Conservation (phyloP, 35 echinoderm and acorn worm genomes). For the Eucidaris tribuloides region DNA sequence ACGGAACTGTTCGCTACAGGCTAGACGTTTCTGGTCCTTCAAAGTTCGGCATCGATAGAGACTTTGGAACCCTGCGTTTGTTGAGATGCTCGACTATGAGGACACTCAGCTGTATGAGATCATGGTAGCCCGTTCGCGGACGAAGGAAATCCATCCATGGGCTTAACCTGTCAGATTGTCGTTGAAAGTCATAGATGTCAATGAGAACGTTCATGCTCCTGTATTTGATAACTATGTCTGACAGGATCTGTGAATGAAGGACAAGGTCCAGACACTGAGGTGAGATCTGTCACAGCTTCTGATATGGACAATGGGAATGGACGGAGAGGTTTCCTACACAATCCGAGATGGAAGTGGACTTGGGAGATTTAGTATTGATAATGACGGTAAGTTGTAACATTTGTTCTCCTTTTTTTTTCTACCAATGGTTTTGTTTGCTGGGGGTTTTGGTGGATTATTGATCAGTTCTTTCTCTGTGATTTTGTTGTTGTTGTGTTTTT, state of each 20-base stretch:
- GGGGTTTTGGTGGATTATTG: no score
- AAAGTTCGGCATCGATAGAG: slow-evolving; percentile 84
- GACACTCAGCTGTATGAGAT: slow-evolving; percentile 72
- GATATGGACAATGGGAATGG: slow-evolving; percentile 84
- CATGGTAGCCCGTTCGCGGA: slow-evolving; percentile 55
- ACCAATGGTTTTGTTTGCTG: no score
- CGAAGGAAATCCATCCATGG: slow-evolving; percentile 63
- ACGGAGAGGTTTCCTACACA: slow-evolving; percentile 84
- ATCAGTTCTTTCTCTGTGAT: no score
- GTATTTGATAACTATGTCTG: slow-evolving; percentile 66
- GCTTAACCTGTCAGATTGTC: slow-evolving; percentile 67
- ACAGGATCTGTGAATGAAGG: slow-evolving; percentile 81
- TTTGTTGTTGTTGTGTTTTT: no score
- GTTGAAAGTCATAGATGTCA: slow-evolving; percentile 95
- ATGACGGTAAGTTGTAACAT: slow-evolving; percentile 70
- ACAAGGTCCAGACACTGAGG: slow-evolving; percentile 61
- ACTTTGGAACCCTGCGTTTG: slow-evolving; percentile 75
- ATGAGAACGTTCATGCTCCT: slow-evolving; percentile 89
- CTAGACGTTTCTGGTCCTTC: slow-evolving; percentile 36
- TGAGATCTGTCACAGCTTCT: slow-evolving; percentile 65
- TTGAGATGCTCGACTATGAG: slow-evolving; percentile 81
- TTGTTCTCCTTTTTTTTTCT: no score
- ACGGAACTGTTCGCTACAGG: slow-evolving; percentile 66
- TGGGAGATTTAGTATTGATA: slow-evolving; percentile 89
- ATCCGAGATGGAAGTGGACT: slow-evolving; percentile 95